These are phyloP conservation scores for Chaenodraco wilsoni DNA, from an alignment of 2,797 vertebrate species.

Conservation along the genomic window DNA sequence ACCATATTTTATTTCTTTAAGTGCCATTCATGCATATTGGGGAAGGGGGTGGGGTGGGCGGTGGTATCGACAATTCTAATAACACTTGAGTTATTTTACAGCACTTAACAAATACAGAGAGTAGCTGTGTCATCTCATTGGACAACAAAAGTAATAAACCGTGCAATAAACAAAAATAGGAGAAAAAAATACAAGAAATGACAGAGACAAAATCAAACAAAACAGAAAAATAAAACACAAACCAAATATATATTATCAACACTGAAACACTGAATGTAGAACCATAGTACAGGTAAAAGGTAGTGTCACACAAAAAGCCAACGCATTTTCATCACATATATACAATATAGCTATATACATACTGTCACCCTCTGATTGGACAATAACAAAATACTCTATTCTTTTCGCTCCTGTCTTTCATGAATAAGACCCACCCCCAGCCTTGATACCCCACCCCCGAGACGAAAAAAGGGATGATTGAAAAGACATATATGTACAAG, in stretches of 20 bases:
- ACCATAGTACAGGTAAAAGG: slow-evolving; percentile 93
- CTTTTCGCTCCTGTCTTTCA: slow-evolving; percentile 81
- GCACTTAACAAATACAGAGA: slow-evolving; percentile 95
- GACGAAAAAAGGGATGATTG: slow-evolving; percentile 86
- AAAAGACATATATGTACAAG: slow-evolving; percentile 94
- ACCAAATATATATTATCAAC: slow-evolving; percentile 92
- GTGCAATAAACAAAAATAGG: slow-evolving; percentile 91
- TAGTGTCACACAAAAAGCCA: slow-evolving; percentile 94
- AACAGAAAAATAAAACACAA: slow-evolving; percentile 82
- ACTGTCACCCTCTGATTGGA: slow-evolving; percentile 91
- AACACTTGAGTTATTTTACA: slow-evolving; percentile 96
- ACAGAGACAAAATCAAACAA: slow-evolving; percentile 85
- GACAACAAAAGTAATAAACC: slow-evolving; percentile 95
- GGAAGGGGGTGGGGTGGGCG: slow-evolving; percentile 78
- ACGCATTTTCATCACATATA: slow-evolving; percentile 95
- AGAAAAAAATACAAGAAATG: slow-evolving; percentile 85
- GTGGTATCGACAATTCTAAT: slow-evolving; percentile 93
- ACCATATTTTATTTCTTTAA: slow-evolving; percentile 95
- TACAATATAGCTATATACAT: slow-evolving; percentile 98
- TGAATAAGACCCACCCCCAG: slow-evolving; percentile 82
- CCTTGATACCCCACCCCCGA: slow-evolving; percentile 83
- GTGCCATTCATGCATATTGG: slow-evolving; percentile 98
- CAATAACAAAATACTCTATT: slow-evolving; percentile 97
- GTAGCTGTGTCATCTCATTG: slow-evolving; percentile 90
- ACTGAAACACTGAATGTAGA: slow-evolving; percentile 96